Evolutionary conservation across 2,113 vertebrate genomes (phyloP), one percentile per base, ranked within the genome.

Genomic region (Clupea harengus): DNA sequence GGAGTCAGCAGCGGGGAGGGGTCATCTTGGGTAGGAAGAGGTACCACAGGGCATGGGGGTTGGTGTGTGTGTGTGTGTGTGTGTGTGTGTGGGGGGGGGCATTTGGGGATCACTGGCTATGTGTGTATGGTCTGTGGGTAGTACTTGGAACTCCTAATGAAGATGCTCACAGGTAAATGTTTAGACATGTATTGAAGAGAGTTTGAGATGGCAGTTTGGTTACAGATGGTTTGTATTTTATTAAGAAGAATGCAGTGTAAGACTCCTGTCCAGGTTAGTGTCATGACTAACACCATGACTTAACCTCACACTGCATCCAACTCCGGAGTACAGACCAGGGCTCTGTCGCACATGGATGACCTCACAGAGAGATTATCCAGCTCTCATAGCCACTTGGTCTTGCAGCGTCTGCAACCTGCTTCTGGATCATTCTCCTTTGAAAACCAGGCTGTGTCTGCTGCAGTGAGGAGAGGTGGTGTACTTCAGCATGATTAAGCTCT

Each of bases 11-110:
- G 39, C 39, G n/a, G 39, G 39, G 39, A 39, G 83, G 15, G 86
- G 50, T 89, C 18, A 72, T 11, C 20, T 11, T 28, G 83, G 28
- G 89, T 15, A 7, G 11, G 32, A 44, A 85, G 64, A 84, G 18
- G 39, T 39, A 86, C 80, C 1, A n/a, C 67, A 45, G 10, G 82
- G 28, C 81, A 86, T 39, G 4, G 52, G 39, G 18, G 15, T 78
- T 54, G 49, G 57, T 64, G n/a, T n/a, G n/a, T n/a, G n/a, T n/a
- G n/a, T n/a, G n/a, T n/a, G n/a, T n/a, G n/a, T n/a, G n/a, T n/a
- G n/a, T n/a, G n/a, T n/a, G n/a, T n/a, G n/a, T n/a, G n/a, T n/a
- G n/a, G n/a, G 8, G 20, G 25, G n/a, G 64, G n/a, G 25, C 3
- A 72, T 67, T 17, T 17, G 13, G 52, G 13, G 4, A 54, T 54